Conservation (phyloP, 2,888 invertebrate genomes). For the Neoaliturus tenellus region DNA sequence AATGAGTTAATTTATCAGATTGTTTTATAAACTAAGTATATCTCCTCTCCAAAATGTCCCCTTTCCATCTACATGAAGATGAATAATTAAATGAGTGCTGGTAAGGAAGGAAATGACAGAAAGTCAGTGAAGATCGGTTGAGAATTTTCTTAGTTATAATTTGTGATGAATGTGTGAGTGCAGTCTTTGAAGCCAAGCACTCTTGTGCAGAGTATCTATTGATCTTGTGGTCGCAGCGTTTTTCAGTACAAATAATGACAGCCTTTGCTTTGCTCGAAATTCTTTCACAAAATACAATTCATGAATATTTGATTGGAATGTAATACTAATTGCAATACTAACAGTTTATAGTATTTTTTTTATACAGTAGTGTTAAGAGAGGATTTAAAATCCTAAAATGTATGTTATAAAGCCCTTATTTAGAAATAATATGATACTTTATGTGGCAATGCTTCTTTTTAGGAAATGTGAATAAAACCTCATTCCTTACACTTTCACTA, state of each 20-base stretch:
- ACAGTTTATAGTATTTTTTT: too few relatives aligned
- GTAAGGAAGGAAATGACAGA: not conserved
- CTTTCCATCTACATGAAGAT: not conserved
- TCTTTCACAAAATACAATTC: not conserved
- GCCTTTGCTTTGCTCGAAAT: not conserved
- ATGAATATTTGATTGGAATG: not conserved
- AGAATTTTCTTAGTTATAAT: not conserved
- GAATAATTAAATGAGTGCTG: not conserved
- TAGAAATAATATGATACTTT: too few relatives aligned
- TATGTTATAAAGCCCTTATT: too few relatives aligned
- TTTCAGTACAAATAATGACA: conserved; percentile 30
- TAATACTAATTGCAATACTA: too few relatives aligned
- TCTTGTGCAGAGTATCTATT: conserved; percentile 21
- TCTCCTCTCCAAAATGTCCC: too few relatives aligned
- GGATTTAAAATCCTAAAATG: too few relatives aligned
- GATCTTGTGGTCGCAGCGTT: conserved; percentile 27
- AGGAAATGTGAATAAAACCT: too few relatives aligned
- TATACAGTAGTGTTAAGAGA: too few relatives aligned
- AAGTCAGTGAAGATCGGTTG: not conserved
- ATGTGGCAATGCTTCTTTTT: too few relatives aligned
- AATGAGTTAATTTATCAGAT: too few relatives aligned
- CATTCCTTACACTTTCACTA: too few relatives aligned
- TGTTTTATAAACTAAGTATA: too few relatives aligned
- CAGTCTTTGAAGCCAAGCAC: conserved; percentile 8
- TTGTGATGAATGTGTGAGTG: conserved; percentile 30